Percentiles rank a stretch among this genome's conserved stretches.
Evolutionary conservation across 2,113 vertebrate genomes (phyloP).

Genomic region (Tympanuchus pallidicinctus): DNA sequence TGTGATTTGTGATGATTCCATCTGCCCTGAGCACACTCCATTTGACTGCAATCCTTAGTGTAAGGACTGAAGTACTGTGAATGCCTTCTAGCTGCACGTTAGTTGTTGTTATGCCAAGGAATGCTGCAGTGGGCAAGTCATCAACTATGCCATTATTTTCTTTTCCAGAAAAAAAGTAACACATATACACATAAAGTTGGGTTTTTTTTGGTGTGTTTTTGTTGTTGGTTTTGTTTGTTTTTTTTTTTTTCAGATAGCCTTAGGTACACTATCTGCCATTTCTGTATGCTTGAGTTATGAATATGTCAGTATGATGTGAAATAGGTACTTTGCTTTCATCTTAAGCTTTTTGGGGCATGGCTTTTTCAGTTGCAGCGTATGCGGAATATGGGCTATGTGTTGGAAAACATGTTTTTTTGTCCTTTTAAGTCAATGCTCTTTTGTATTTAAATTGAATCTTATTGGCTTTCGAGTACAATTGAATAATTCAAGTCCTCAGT

Average conservation of each 20-base stretch:
- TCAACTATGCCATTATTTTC: accelerated
- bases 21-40: not conserved
- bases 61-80: not conserved
- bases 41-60: not conserved
- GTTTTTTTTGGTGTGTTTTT: not conserved
- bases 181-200: not conserved
- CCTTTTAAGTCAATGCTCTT: not conserved
- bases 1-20: not conserved
- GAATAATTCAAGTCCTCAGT: slow-evolving; percentile 1
- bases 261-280: not conserved
- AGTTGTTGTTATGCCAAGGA: not conserved
- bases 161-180: not conserved
- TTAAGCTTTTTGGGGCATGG: not conserved
- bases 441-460: not conserved
- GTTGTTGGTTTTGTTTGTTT: not conserved
- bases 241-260: not conserved
- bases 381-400: not conserved
- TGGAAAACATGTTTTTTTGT: not conserved
- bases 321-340: not conserved
- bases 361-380: not conserved
- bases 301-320: not conserved
- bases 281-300: not conserved
- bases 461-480: not conserved
- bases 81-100: not conserved
- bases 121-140: not conserved